A percentile compares a stretch with the other conserved stretches of the same genome.
These are phyloP conservation scores for Drosophila incognita DNA, from an alignment of 2,888 invertebrate genomes.

Conservation along the genomic window DNA sequence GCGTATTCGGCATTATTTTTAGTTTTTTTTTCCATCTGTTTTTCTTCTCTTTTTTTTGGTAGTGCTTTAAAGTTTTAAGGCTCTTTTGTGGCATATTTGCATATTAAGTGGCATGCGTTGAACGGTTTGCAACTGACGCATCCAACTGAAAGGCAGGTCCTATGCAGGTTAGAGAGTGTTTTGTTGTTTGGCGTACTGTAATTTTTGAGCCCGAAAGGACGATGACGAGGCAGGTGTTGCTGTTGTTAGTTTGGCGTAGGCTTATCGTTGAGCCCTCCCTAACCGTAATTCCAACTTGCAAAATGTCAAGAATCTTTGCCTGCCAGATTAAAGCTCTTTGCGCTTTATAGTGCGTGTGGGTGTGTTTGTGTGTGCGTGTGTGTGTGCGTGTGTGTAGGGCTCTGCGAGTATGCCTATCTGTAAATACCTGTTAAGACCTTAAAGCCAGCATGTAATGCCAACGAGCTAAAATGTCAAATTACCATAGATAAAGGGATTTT, in stretches of 20 bases:
- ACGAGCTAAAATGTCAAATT: constrained; percentile 69
- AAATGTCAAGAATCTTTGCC: constrained; percentile 65
- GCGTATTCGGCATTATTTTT: constrained; percentile 64
- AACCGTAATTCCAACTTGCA: constrained; percentile 62
- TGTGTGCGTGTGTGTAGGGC: constrained; percentile 9
- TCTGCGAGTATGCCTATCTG: constrained; percentile 24
- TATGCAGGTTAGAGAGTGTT: constrained; percentile 10
- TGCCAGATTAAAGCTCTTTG: constrained; percentile 52
- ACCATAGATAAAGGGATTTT: constrained; percentile 64
- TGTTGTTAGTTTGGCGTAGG: constrained; percentile 72
- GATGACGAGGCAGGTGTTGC: constrained; percentile 51
- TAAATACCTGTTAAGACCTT: constrained; percentile 49
- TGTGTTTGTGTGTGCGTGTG: background rate
- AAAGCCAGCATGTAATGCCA: constrained; percentile 47
- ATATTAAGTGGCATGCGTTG: constrained; percentile 78
- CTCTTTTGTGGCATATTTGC: constrained; percentile 80
- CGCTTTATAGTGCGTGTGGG: background rate
- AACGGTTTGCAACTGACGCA: constrained; percentile 43
- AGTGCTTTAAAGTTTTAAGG: constrained; percentile 78
- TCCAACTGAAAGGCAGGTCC: constrained; percentile 3
- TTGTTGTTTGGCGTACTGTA: constrained; percentile 1
- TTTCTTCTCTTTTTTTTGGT: constrained; percentile 64
- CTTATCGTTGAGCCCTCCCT: constrained; percentile 64
- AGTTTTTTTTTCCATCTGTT: constrained; percentile 60
- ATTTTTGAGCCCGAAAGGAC: constrained; percentile 28